A percentile compares a stretch with the other conserved stretches of the same genome.
Conservation (phyloP, 2,888 invertebrate genomes). For the Dione vanillae region DNA sequence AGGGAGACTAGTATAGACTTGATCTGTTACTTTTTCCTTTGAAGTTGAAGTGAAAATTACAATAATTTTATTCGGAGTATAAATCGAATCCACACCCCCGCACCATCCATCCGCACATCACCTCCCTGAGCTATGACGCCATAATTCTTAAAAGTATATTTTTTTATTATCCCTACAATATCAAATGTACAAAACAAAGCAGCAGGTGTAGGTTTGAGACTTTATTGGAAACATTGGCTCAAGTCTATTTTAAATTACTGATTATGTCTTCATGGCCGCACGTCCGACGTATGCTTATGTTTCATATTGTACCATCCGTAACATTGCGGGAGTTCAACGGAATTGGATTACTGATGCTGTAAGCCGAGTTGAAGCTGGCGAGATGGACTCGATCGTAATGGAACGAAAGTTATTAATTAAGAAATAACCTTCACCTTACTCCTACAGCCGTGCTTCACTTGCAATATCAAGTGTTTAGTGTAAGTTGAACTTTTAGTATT, state of each 20-base stretch:
- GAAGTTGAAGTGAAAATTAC: too few species aligned
- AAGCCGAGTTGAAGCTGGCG: conserved; percentile 20
- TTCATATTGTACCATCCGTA: conserved; percentile 38
- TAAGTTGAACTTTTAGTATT: background rate
- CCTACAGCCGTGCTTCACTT: background rate
- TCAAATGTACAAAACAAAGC: too few species aligned
- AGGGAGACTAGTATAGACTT: too few species aligned
- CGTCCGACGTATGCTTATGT: conserved; percentile 25
- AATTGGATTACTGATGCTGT: conserved; percentile 34
- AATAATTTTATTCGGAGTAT: too few species aligned
- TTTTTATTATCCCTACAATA: too few species aligned
- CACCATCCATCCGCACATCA: too few species aligned
- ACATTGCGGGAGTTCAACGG: conserved; percentile 24
- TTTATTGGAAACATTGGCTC: too few species aligned
- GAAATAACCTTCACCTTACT: background rate
- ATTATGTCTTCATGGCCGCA: conserved; percentile 14
- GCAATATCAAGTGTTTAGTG: background rate
- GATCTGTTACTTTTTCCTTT: too few species aligned
- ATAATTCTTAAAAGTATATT: too few species aligned
- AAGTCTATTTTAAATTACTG: background rate
- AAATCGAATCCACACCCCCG: too few species aligned
- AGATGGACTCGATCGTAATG: conserved; percentile 9
- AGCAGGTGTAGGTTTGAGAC: too few species aligned
- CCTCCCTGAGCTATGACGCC: too few species aligned
- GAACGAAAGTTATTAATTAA: conserved; percentile 10